Base-by-base conservation (phyloP, 1,140 invertebrate genomes). In the Belonocnema kinseyi region DNA sequence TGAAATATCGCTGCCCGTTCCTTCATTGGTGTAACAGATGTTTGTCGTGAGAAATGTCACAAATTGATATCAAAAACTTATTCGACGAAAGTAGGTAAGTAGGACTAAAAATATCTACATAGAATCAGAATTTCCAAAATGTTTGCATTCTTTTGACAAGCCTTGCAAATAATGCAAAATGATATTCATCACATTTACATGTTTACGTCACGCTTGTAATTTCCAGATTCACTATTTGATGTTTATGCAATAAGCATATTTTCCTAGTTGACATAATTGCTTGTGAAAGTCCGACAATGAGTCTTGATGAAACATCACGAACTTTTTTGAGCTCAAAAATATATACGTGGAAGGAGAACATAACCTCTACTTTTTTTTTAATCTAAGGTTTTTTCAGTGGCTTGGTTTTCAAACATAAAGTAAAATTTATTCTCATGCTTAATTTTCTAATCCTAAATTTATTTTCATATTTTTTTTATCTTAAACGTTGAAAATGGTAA, bases 31-130 rank as follows among this genome's bases (percentile, higher is more conserved):
- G 81, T 88, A 87, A 88, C 88, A 90, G 88, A 90, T 89, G 89
- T 87, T 87, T 88, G 78, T 85, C 86, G 86, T 88, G 82, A 90
- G 88, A 91, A 87, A 91, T 90, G 90, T 88, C 90, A 90, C 88
- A 90, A 88, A 90, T 90, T 88, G 89, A 91, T 83, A 87, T 90
- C 17, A 89, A 90, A 83, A 83, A 87, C 80, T 82, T 91, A 75
- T 91, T 91, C 83, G 85, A 91, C 79, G 89, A 88, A 83, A 90
- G 86, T 88, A 91, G 90, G 90, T 91, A 71, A 87, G 83, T 72
- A 66, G 53, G 77, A 73, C 66, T 74, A 72, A 78, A 51, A 56
- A 17, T 16, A 11, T 74, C 71, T 75, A 56, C 71, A 77, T 75
- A 72, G 74, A 79, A 53, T 51, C 33, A 54, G 6, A 26, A 10